Evolutionary conservation across 2,113 vertebrate genomes (phyloP).

Genomic region (Enhydra lutris): DNA sequence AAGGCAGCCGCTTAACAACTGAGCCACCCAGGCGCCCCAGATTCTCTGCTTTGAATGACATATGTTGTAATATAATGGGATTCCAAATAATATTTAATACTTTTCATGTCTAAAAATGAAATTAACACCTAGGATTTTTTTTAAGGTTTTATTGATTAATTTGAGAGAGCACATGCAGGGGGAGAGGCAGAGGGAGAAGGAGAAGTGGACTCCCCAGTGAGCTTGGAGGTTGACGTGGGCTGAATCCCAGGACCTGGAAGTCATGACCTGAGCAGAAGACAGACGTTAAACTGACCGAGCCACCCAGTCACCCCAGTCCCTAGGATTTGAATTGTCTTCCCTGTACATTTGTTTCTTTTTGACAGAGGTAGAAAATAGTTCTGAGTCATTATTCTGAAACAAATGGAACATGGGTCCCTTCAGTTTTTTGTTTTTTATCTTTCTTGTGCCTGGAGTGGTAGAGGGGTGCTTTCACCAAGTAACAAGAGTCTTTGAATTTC

Average conservation of each 20-base stretch:
- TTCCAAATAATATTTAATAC: neutral
- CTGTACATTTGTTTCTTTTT: neutral
- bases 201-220: too few relatives aligned
- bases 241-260: neutral
- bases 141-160: too few relatives aligned
- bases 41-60: neutral
- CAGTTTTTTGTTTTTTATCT: neutral
- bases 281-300: neutral
- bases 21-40: too few relatives aligned
- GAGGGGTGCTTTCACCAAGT: neutral
- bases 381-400: slow-evolving; percentile 10
- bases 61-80: neutral
- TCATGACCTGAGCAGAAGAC: neutral
- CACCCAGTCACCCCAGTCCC: neutral
- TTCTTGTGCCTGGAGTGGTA: neutral
- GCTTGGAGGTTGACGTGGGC: too few relatives aligned
- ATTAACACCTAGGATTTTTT: neutral
- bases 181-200: neutral
- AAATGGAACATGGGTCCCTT: neutral
- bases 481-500: neutral
- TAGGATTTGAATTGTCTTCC: neutral
- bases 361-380: neutral
- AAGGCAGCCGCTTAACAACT: too few relatives aligned
- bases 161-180: too few relatives aligned
- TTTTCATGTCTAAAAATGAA: slow-evolving; percentile 19